Evolutionary conservation across 2,797 vertebrate species (phyloP).

Genomic region (Periparus ater): DNA sequence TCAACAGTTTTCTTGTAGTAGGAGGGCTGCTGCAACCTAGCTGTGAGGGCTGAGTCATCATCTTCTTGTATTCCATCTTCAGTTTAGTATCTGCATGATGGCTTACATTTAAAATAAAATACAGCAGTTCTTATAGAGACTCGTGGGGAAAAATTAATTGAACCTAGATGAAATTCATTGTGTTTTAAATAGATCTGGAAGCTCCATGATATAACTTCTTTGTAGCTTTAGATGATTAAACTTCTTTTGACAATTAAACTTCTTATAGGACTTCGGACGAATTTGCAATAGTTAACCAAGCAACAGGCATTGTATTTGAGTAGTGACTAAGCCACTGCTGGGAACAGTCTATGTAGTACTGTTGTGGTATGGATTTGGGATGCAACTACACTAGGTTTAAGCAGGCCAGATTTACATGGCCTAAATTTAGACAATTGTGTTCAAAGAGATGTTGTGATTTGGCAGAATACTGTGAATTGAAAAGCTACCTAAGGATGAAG

Average conservation of each 20-base stretch:
- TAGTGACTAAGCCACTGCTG: background rate
- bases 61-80: slow-evolving; percentile 2
- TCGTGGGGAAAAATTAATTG: background rate
- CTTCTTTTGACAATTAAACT: background rate
- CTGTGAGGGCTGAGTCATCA: background rate
- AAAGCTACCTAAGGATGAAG: background rate
- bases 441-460: background rate
- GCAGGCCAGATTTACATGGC: background rate
- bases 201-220: background rate
- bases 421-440: background rate
- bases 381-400: background rate
- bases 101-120: background rate
- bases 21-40: background rate
- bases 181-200: slow-evolving; percentile 16
- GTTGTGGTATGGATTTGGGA: background rate
- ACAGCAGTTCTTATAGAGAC: background rate
- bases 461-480: background rate
- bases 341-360: background rate
- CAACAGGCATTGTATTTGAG: background rate
- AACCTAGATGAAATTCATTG: background rate
- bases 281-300: background rate
- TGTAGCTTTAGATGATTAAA: background rate
- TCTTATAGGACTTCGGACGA: background rate
- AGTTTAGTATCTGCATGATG: background rate
- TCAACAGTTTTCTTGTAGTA: background rate